Conservation (phyloP, 2,113 vertebrate species). For the Sylvicapra grimmia region DNA sequence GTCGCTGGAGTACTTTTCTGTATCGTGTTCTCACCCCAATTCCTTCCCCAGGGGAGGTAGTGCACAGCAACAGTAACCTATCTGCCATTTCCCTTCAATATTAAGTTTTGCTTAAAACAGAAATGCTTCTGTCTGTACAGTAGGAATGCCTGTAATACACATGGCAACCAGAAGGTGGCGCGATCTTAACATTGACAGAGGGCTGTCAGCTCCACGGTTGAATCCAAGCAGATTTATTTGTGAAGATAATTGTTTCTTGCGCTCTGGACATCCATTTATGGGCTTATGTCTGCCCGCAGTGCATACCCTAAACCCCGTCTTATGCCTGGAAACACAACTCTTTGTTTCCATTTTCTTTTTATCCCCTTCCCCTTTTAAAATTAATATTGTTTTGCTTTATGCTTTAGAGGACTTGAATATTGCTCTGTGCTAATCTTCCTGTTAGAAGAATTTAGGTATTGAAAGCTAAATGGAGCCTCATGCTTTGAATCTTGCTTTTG, state of each 20-base stretch:
- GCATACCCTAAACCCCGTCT: not conserved
- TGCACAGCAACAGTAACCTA: not conserved
- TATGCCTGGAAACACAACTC: not conserved
- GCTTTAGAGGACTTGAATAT: not conserved
- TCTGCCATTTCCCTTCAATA: not conserved
- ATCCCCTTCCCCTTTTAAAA: not conserved
- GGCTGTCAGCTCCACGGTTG: constrained; percentile 37
- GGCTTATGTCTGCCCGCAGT: not conserved
- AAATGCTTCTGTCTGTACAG: not conserved
- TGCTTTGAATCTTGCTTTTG: constrained; percentile 6
- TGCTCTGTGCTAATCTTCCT: not conserved
- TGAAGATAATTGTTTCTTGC: not conserved
- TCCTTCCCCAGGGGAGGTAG: constrained; percentile 14
- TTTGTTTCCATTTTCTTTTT: not conserved
- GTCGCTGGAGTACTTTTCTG: constrained; percentile 34
- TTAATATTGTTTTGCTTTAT: not conserved
- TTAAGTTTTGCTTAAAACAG: constrained; percentile 12
- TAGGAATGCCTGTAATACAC: constrained; percentile 47
- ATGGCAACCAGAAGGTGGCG: constrained; percentile 87
- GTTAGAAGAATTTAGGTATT: not conserved
- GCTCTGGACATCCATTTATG: not conserved
- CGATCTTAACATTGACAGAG: constrained; percentile 82
- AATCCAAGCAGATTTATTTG: not conserved
- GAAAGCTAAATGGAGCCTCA: not conserved
- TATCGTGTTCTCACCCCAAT: constrained; percentile 52